Evolutionary conservation across 2,797 vertebrate genomes (phyloP).

Genomic region (Phalloptychus januarius): DNA sequence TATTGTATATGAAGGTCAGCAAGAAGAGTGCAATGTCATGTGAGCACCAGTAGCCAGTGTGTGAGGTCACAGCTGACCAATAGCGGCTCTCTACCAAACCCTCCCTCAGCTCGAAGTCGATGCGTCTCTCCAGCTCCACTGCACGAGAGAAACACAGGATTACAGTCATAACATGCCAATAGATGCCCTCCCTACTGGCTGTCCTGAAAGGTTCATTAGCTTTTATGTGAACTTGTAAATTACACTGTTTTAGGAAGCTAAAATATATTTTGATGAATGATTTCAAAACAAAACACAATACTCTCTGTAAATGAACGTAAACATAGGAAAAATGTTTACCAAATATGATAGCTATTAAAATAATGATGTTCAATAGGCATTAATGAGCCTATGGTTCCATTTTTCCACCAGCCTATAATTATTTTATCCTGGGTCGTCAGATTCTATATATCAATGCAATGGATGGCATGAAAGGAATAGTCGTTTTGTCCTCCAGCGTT

Average conservation of each 20-base stretch:
- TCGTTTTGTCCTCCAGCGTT: too few relatives aligned
- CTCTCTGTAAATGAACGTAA: not conserved
- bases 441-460: not conserved
- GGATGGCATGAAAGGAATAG: too few relatives aligned
- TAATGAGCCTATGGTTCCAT: too few relatives aligned
- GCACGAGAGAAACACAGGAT: constrained; percentile 42
- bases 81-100: constrained; percentile 97
- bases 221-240: not conserved
- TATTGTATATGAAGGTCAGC: constrained; percentile 93
- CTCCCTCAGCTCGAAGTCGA: constrained; percentile 96
- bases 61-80: constrained; percentile 97
- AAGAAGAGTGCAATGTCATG: constrained; percentile 96
- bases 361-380: not conserved
- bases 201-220: not conserved
- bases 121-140: constrained; percentile 96
- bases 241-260: not conserved
- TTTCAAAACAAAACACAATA: not conserved
- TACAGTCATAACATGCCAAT: not conserved
- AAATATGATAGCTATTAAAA: not conserved
- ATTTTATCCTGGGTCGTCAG: not conserved
- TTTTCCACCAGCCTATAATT: too few relatives aligned
- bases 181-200: not conserved
- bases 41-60: constrained; percentile 98
- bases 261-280: not conserved
- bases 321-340: not conserved